Conservation (phyloP, 2,888 invertebrate species). For the Stratiomys singularior region DNA sequence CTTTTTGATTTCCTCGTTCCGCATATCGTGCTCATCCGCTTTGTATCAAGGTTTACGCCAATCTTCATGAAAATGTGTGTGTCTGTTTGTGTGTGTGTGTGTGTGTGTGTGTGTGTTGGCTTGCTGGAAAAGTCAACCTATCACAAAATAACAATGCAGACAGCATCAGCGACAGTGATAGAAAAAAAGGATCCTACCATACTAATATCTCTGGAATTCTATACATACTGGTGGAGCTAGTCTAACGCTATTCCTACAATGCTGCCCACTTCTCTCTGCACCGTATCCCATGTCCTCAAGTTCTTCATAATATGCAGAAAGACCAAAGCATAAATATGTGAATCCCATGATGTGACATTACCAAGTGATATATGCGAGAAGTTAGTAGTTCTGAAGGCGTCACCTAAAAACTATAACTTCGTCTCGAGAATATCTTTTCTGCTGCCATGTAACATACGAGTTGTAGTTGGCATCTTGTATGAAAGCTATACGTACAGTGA, state of each 20-base stretch:
- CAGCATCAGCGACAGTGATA: too few species aligned
- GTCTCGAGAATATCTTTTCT: constrained; percentile 50
- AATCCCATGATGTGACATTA: constrained; percentile 53
- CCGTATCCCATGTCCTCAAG: constrained; percentile 14
- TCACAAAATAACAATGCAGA: constrained; percentile 37
- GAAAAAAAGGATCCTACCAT: constrained; percentile 18
- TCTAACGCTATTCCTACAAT: background rate
- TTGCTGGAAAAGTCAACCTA: constrained; percentile 28
- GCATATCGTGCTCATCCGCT: background rate
- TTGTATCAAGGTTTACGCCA: background rate
- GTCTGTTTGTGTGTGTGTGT: background rate
- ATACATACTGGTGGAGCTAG: background rate
- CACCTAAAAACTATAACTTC: constrained; percentile 54
- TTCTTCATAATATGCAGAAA: constrained; percentile 49
- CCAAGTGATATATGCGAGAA: constrained; percentile 55
- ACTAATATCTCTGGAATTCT: constrained; percentile 23
- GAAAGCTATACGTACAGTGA: constrained; percentile 4
- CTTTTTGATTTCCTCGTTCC: background rate
- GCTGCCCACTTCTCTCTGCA: background rate
- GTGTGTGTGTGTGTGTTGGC: background rate
- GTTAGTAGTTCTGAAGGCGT: constrained; percentile 55
- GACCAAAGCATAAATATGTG: constrained; percentile 51
- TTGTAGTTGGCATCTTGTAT: background rate
- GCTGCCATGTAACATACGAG: constrained; percentile 46
- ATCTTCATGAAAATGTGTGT: background rate